Conservation (phyloP, 2,797 vertebrate genomes). For the Acestrorhynchus altus region DNA sequence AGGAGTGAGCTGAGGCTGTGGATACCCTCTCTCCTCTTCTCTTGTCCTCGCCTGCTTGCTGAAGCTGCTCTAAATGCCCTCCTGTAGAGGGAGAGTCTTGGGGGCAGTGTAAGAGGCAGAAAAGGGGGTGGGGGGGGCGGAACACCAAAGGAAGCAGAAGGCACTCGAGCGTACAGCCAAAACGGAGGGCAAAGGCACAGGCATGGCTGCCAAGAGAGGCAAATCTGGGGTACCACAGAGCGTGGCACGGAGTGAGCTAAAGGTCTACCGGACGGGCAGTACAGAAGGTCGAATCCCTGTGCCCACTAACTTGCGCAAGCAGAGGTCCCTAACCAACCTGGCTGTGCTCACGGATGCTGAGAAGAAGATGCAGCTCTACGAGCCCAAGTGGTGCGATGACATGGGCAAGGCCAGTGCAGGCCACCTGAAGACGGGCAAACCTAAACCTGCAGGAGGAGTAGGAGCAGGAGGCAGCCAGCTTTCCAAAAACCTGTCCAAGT, state of each 20-base stretch:
- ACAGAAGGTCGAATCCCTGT: constrained; percentile 83
- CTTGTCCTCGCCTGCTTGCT: constrained; percentile 63
- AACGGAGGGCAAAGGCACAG: constrained; percentile 77
- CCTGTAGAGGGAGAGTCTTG: constrained; percentile 84
- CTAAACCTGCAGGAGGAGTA: constrained; percentile 68
- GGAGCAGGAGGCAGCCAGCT: constrained; percentile 75
- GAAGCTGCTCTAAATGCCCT: constrained; percentile 82
- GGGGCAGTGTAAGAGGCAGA: constrained; percentile 83
- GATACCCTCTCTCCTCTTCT: constrained; percentile 31
- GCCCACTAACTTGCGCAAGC: constrained; percentile 90
- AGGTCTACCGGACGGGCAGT: constrained; percentile 82
- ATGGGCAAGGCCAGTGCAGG: constrained; percentile 85
- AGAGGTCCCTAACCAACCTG: constrained; percentile 96
- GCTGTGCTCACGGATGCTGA: constrained; percentile 94
- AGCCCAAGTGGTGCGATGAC: constrained; percentile 96
- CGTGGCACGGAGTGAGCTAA: constrained; percentile 79
- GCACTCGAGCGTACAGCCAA: constrained; percentile 77
- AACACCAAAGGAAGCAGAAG: constrained; percentile 80
- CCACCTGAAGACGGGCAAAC: constrained; percentile 77
- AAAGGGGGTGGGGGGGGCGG: constrained; percentile 71
- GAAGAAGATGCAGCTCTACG: constrained; percentile 96
- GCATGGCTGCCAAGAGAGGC: constrained; percentile 85
- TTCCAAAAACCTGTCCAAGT: constrained; percentile 92
- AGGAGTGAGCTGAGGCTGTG: constrained; percentile 39
- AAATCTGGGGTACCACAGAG: constrained; percentile 82